Evolutionary conservation across 2,113 vertebrate genomes (phyloP).

Genomic region (Phocoena sinus): DNA sequence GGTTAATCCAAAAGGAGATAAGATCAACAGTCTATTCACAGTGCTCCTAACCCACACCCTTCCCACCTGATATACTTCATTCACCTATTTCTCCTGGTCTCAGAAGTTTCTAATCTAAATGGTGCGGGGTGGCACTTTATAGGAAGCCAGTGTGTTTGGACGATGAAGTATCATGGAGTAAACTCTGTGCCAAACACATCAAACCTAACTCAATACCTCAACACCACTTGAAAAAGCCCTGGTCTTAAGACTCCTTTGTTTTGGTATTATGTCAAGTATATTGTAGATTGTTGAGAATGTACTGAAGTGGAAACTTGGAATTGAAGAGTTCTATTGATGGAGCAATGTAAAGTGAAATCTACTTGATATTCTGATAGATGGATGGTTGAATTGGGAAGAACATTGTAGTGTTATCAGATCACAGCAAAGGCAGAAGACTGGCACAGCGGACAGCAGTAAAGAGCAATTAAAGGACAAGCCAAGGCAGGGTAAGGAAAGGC

Average conservation of each 20-base stretch:
- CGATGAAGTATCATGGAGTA: not conserved
- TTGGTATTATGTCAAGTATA: not conserved
- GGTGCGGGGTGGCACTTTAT: not conserved
- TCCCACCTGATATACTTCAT: not conserved
- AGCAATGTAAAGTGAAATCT: not conserved
- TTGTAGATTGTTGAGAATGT: not conserved
- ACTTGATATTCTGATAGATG: not conserved
- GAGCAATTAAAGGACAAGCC: slow-evolving; percentile 39
- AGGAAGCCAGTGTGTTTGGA: not conserved
- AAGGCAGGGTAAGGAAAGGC: not conserved
- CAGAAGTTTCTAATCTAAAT: not conserved
- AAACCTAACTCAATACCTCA: not conserved
- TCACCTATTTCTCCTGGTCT: not conserved
- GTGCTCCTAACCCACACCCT: not conserved
- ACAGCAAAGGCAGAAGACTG: not conserved
- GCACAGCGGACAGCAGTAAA: not conserved
- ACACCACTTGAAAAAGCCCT: not conserved
- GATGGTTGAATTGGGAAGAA: not conserved
- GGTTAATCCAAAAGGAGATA: not conserved
- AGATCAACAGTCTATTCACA: not conserved
- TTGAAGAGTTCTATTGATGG: not conserved
- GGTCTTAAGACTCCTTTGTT: slow-evolving; percentile 9
- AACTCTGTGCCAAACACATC: slow-evolving; percentile 10
- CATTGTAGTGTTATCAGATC: not conserved
- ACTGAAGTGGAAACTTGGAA: not conserved